These are phyloP conservation scores for Anguilla obscura DNA, from an alignment of 2,797 vertebrate species.

Conservation along the genomic window DNA sequence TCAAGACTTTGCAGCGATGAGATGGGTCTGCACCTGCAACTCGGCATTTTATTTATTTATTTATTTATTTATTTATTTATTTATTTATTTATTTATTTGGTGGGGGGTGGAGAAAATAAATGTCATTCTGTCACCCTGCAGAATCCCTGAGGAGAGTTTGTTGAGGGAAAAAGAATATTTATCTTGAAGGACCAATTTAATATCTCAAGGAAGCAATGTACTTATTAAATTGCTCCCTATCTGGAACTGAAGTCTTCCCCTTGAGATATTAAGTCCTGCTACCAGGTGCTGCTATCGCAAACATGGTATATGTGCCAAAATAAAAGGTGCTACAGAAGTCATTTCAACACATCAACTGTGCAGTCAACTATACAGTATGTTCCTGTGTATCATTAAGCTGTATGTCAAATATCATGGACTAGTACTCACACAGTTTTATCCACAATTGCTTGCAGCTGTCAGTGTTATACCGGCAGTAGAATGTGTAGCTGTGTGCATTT, in stretches of 20 bases:
- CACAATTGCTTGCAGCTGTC: background rate
- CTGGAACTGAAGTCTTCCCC: background rate
- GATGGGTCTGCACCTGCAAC: background rate
- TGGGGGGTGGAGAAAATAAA: background rate
- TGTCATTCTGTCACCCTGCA: background rate
- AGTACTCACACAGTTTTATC: background rate
- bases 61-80: no score
- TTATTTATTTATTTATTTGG: no score
- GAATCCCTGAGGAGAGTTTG: background rate
- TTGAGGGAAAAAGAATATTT: background rate
- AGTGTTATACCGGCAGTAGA: background rate
- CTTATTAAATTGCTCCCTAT: background rate
- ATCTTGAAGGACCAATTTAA: background rate
- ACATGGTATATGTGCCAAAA: background rate
- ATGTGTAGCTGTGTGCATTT: background rate
- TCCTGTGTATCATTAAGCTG: background rate
- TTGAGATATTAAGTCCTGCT: background rate
- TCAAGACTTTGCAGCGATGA: background rate
- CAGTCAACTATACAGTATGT: background rate
- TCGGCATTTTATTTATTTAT: background rate
- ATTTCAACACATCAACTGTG: constrained; percentile 3
- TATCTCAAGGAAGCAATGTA: background rate
- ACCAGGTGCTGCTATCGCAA: background rate
- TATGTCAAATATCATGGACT: background rate
- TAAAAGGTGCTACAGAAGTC: background rate